Percentiles rank a stretch among this genome's conserved stretches.
Conservation (phyloP, 2,113 vertebrate species). For the Turnix velox region DNA sequence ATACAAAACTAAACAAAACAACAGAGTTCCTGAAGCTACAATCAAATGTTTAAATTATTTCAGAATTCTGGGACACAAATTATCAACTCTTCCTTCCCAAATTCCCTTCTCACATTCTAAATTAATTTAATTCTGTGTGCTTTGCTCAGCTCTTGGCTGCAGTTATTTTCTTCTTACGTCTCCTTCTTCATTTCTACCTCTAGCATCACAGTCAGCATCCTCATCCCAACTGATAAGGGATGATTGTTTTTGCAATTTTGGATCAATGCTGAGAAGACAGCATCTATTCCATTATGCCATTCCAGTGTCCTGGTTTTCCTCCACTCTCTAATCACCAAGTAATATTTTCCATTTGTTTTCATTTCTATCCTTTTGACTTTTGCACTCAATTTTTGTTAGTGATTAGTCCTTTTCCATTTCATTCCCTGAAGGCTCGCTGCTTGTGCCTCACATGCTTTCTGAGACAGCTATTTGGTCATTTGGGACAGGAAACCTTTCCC, state of each 20-base stretch:
- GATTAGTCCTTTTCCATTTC: not conserved
- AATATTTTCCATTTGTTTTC: slow-evolving; percentile 28
- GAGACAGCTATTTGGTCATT: not conserved
- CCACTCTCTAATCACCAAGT: not conserved
- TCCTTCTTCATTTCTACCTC: not conserved
- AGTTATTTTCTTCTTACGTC: not conserved
- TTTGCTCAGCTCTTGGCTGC: not conserved
- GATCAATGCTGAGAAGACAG: not conserved
- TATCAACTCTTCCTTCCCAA: not conserved
- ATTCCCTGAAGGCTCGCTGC: not conserved
- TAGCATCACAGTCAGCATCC: not conserved
- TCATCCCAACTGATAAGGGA: not conserved
- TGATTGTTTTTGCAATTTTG: not conserved
- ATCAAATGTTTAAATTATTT: not conserved
- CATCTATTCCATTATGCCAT: not conserved
- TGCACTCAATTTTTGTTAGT: not conserved
- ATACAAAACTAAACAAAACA: not conserved
- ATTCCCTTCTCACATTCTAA: not conserved
- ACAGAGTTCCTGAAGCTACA: not conserved
- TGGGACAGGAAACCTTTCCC: not conserved
- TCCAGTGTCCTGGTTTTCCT: not conserved
- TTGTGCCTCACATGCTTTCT: not conserved
- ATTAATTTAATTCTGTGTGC: not conserved
- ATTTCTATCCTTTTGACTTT: slow-evolving; percentile 30
- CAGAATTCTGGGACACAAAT: not conserved